Base-by-base conservation (phyloP, 2,797 vertebrate species). In the Sarcoramphus papa region DNA sequence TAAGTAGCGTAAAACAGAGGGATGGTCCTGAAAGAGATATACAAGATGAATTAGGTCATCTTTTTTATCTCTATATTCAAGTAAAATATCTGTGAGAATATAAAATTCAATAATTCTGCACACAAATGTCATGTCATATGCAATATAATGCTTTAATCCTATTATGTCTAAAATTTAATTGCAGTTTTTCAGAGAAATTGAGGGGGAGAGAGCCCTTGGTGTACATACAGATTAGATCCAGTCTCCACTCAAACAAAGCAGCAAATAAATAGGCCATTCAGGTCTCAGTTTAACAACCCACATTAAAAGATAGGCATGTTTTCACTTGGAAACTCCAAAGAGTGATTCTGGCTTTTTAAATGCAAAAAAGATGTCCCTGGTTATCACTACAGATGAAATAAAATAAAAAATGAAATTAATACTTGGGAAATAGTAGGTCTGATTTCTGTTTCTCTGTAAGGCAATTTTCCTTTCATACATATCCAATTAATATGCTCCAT, bases 201-300 rank as follows among this genome's bases (percentile, higher is more conserved):
- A 91, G 68, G 78, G 87, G 95, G 85, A 57, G 75, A 85, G 75
- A 94, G 85, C 50, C 85, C 83, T 89, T 31, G 30, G 85, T 90
- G 74, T 94, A 96, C 94, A 94, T 92, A 95, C 92, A 92, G 87
- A 97, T 96, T 94, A 97, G 90, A 93, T 86, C 50, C 92, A 74
- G 94, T n/a, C 95, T 91, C 94, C 65, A 68, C 76, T 94, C 89
- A 93, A 94, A 95, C 81, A 94, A 96, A 96, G 95, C 81, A 60
- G 95, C 64, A 95, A 91, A 96, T 92, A 95, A 95, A 95, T 91
- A 94, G 81, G 86, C 93, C 82, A 86, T 85, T 92, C 91, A 93
- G 89, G 91, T 93, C 92, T 87, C 92, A 59, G 68, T 95, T 94
- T 95, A 94, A 95, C 90, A 86, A 81, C 69, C 54, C 89, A 92